Conservation (phyloP, 2,797 vertebrate genomes). For the Oceanodroma leucorhoa region DNA sequence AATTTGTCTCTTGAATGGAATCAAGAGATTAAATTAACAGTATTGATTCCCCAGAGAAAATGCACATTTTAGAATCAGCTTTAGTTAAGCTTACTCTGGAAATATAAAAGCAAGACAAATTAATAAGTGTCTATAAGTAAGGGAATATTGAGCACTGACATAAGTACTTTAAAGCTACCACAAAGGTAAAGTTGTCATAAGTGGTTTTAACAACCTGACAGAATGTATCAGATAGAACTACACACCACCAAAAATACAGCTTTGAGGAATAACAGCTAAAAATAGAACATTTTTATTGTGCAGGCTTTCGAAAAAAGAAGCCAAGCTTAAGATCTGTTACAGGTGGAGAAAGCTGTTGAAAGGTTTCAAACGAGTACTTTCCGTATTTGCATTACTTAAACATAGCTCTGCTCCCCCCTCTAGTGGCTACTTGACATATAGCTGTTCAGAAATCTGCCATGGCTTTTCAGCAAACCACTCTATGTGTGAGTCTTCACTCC, state of each 20-base stretch:
- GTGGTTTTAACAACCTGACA: background rate
- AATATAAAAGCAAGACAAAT: background rate
- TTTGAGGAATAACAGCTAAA: background rate
- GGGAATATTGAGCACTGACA: no score
- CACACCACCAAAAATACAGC: background rate
- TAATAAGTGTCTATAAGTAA: background rate
- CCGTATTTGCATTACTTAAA: background rate
- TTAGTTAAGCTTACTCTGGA: background rate
- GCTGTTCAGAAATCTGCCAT: fast-evolving
- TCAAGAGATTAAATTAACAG: background rate
- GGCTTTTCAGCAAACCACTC: background rate
- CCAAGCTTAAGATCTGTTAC: background rate
- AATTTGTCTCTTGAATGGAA: background rate
- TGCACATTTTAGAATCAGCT: background rate
- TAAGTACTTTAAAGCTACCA: background rate
- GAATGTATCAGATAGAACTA: background rate
- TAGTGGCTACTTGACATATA: background rate
- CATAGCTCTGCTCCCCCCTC: background rate
- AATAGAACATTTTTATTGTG: background rate
- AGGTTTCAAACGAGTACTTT: background rate
- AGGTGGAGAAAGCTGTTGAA: background rate
- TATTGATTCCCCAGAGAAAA: background rate
- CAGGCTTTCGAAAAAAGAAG: background rate
- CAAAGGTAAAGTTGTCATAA: background rate
- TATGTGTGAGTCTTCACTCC: fast-evolving